Evolutionary conservation across 2,113 vertebrate species (phyloP).

Genomic region (Lophotis ruficrista): DNA sequence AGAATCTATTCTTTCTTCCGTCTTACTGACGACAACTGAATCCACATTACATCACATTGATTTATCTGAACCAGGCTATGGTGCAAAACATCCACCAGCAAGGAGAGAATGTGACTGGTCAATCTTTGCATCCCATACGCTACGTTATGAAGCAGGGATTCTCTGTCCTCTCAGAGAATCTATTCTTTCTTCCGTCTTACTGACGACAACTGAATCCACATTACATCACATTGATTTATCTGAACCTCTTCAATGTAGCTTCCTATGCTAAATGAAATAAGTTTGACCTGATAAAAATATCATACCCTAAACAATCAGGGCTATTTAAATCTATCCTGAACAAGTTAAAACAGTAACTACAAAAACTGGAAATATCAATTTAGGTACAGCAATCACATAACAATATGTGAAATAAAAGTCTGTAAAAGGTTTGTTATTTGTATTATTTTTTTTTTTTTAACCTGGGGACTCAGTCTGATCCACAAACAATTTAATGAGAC

Average conservation of each 20-base stretch:
- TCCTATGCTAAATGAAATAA: background rate
- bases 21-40: background rate
- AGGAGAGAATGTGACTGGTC: background rate
- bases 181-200: background rate
- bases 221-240: background rate
- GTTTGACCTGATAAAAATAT: background rate
- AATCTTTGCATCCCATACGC: rapidly evolving
- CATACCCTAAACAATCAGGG: background rate
- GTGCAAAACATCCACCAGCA: background rate
- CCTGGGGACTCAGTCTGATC: background rate
- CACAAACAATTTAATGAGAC: background rate
- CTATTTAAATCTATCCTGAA: background rate
- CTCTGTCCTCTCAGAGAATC: background rate
- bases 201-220: background rate
- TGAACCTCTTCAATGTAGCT: background rate
- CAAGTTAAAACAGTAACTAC: background rate
- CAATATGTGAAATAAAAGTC: background rate
- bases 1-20: background rate
- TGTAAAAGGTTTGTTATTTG: background rate
- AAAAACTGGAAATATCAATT: background rate
- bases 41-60: rapidly evolving
- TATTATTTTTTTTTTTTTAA: background rate
- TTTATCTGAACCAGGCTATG: background rate
- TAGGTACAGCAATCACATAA: background rate
- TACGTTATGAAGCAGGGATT: rapidly evolving